Percentiles rank a stretch among this genome's conserved stretches.
Evolutionary conservation across 2,113 vertebrate species (phyloP).

Genomic region (Melanerpes formicivorus): DNA sequence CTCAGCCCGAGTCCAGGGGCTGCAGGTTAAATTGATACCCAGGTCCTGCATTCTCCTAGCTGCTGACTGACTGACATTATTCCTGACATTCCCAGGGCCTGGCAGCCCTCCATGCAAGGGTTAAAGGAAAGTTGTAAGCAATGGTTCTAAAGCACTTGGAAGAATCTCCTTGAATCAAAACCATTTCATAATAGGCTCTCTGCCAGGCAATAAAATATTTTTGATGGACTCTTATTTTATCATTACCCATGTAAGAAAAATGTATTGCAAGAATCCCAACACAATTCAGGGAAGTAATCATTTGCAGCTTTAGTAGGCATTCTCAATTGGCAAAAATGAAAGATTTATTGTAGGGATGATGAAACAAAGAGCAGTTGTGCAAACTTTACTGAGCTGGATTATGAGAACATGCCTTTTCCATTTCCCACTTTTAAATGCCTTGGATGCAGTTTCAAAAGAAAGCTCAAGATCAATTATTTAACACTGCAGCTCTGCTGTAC

Average conservation of each 20-base stretch:
- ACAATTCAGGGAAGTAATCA: constrained; percentile 74
- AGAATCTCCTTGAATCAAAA: constrained; percentile 58
- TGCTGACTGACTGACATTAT: neutral
- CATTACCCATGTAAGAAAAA: constrained; percentile 73
- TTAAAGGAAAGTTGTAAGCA: constrained; percentile 67
- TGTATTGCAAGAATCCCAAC: constrained; percentile 65
- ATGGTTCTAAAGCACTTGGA: constrained; percentile 40
- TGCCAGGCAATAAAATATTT: constrained; percentile 54
- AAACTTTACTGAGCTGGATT: constrained; percentile 76
- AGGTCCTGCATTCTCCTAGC: neutral
- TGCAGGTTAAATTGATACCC: constrained; percentile 45
- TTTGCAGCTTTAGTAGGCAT: constrained; percentile 77
- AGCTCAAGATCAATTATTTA: constrained; percentile 65
- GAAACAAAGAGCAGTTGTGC: constrained; percentile 83
- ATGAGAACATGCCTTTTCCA: constrained; percentile 77
- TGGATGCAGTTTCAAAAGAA: constrained; percentile 68
- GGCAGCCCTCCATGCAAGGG: constrained; percentile 44
- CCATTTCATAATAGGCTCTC: constrained; percentile 62
- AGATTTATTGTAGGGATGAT: constrained; percentile 79
- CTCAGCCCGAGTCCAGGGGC: neutral
- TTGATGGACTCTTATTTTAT: constrained; percentile 68
- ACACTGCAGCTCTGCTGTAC: constrained; percentile 48
- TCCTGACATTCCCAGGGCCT: constrained; percentile 23
- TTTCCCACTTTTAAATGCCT: constrained; percentile 75
- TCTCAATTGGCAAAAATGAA: constrained; percentile 72